Evolutionary conservation across 2,113 vertebrate species (phyloP), one percentile per base, ranked within the genome.

Genomic region (Uropsilus gracilis): DNA sequence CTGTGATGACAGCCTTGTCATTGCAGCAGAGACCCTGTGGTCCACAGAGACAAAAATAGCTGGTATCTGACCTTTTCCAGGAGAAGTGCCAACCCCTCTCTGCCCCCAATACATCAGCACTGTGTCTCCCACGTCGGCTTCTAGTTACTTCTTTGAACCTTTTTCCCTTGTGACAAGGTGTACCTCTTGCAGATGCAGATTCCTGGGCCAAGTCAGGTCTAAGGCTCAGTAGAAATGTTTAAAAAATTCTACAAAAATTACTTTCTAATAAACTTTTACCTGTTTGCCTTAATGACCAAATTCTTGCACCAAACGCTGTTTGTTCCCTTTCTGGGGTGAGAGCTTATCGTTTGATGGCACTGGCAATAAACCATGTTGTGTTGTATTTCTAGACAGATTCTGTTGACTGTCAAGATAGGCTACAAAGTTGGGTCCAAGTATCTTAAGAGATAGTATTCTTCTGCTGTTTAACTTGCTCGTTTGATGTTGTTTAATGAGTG

Each of bases 321-420:
- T 66, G 24, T 81, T 94, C 28, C 24, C 11, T 68, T 44, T 50
- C 85, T n/a, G 30, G n/a, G 1, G 12, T 82, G 77, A 91, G 24
- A 66, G 24, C 6, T 64, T 83, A 34, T 59, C 16, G 42, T 59
- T 64, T 57, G n/a, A 30, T 78, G 30, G 71, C 64, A 44, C n/a
- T 61, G 28, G 32, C 44, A 61, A 32, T 44, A 57, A 89, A 26
- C 7, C 10, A 63, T 86, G 72, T 78, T 73, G 64, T 24, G 22
- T 75, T 94, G 86, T 20, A 39, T 76, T 86, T 93, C 37, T 86
- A 50, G 85, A 87, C 91, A 18, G 11, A n/a, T 37, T 69, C 78
- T 89, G 64, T 71, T 63, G n/a, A 80, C 50, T 75, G n/a, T 57
- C 48, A 53, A 59, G 48, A 71, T 44, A 71, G 63, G 14, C 44